A percentile compares a stretch with the other conserved stretches of the same genome.
Evolutionary conservation across 2,113 vertebrate genomes (phyloP).

Genomic region (Neoarius graeffei): DNA sequence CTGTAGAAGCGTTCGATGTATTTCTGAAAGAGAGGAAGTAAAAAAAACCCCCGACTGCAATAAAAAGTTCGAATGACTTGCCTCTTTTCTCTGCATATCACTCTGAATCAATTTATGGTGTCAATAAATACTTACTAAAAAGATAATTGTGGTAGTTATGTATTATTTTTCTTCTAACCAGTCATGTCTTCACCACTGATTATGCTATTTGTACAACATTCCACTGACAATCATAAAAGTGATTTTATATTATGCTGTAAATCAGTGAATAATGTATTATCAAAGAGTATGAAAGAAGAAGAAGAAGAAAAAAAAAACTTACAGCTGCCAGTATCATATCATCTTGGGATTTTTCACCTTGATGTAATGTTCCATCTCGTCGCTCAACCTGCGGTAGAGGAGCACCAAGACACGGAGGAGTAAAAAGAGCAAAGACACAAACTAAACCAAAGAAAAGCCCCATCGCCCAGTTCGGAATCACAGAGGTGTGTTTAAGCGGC

Average conservation of each 20-base stretch:
- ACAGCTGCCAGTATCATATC: constrained; percentile 72
- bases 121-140: background rate
- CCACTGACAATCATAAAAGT: background rate
- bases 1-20: constrained; percentile 72
- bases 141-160: background rate
- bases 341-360: constrained; percentile 50
- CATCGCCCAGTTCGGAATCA: constrained; percentile 29
- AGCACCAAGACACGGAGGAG: constrained; percentile 55
- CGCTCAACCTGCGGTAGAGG: constrained; percentile 54
- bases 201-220: background rate
- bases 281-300: constrained; percentile 44
- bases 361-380: constrained; percentile 45
- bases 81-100: background rate
- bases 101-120: background rate
- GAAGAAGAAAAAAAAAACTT: constrained; percentile 56
- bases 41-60: background rate
- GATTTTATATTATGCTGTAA: background rate
- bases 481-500: constrained; percentile 42
- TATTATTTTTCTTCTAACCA: background rate
- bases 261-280: background rate
- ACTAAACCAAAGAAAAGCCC: constrained; percentile 40
- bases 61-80: background rate
- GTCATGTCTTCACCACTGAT: background rate
- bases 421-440: constrained; percentile 58
- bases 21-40: constrained; percentile 58